Evolutionary conservation across 1,140 invertebrate species (phyloP).

Genomic region (Saxidomus purpurata): DNA sequence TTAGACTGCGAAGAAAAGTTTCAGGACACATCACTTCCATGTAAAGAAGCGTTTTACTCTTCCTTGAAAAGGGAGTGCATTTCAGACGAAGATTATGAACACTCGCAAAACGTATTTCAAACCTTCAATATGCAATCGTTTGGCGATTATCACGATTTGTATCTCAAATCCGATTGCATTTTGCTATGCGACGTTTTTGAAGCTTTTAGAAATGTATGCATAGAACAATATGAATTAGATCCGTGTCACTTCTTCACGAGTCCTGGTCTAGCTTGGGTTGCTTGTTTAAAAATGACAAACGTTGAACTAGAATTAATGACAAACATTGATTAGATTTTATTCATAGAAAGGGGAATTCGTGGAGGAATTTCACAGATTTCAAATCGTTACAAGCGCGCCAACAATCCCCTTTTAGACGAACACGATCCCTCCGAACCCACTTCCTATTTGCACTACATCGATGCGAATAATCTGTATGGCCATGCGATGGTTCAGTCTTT

Average conservation of each 20-base stretch:
- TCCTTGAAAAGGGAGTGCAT: conserved; percentile 25
- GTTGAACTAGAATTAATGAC: conserved; percentile 60
- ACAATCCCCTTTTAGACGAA: conserved; percentile 31
- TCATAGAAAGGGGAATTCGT: conserved; percentile 61
- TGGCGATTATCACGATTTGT: conserved; percentile 62
- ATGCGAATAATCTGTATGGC: too few relatives aligned
- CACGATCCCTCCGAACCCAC: conserved; percentile 19
- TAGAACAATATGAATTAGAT: conserved; percentile 55
- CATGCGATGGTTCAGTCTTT: too few relatives aligned
- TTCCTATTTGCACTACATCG: too few relatives aligned
- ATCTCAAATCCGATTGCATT: conserved; percentile 63
- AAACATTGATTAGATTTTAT: conserved; percentile 53
- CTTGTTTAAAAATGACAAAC: conserved; percentile 75
- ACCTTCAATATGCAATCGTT: conserved; percentile 27
- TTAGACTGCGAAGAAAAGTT: conserved; percentile 50
- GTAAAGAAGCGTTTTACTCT: conserved; percentile 43
- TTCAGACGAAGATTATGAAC: conserved; percentile 64
- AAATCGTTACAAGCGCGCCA: conserved; percentile 30
- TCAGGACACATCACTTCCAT: conserved; percentile 22
- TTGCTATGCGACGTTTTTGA: conserved; percentile 62
- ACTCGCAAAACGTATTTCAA: conserved; percentile 59
- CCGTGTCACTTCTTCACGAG: conserved; percentile 61
- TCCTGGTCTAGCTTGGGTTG: conserved; percentile 74
- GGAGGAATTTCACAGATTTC: conserved; percentile 53
- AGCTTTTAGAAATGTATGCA: conserved; percentile 51